These are phyloP conservation scores for Noctua janthina DNA, from an alignment of 2,888 invertebrate species.

Conservation along the genomic window DNA sequence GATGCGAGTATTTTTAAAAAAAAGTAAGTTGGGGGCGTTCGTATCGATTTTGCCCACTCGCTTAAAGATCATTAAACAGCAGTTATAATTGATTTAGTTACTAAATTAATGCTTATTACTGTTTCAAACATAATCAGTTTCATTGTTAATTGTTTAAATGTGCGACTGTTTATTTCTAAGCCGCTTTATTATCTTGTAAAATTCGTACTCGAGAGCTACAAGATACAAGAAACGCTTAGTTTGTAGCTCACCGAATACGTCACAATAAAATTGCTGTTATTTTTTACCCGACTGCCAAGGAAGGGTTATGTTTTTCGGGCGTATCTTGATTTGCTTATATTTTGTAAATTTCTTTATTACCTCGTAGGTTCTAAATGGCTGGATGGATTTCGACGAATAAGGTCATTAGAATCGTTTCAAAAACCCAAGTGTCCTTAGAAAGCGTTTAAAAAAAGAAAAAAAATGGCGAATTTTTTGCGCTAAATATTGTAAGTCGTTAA, in stretches of 20 bases:
- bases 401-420: no score
- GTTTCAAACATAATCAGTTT: not conserved
- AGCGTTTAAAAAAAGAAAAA: no score
- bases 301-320: no score
- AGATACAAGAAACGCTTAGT: not conserved
- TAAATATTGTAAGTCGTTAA: no score
- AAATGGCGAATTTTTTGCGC: no score
- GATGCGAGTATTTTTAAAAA: not conserved
- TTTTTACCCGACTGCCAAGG: no score
- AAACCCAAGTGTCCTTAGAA: no score
- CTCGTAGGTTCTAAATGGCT: no score
- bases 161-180: not conserved
- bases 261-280: not conserved
- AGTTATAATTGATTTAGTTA: no score
- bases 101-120: not conserved
- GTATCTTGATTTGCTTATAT: no score
- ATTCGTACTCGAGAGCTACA: not conserved
- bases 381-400: no score
- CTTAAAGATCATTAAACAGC: not conserved
- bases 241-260: not conserved
- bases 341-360: no score
- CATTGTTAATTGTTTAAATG: not conserved
- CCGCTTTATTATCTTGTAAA: not conserved
- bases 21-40: not conserved
- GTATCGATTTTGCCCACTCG: not conserved